Conservation (phyloP, 2,113 vertebrate genomes). For the Puma concolor region DNA sequence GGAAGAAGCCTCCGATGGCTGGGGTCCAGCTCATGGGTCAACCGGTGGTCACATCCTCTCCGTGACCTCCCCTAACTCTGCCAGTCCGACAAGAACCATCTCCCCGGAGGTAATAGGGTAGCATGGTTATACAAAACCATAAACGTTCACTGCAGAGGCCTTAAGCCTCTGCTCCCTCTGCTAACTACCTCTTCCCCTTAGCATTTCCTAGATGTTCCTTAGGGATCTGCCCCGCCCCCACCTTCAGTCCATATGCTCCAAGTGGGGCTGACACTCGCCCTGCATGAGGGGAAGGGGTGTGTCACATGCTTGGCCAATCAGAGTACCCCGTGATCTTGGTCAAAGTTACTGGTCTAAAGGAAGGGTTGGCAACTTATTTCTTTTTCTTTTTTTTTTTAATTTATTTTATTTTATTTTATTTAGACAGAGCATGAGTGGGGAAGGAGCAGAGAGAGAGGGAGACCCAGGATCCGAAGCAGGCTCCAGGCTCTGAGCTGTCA, state of each 20-base stretch:
- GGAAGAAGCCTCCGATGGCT: background rate
- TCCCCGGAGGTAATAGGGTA: background rate
- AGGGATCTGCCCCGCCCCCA: background rate
- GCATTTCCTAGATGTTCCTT: background rate
- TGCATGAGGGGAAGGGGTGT: background rate
- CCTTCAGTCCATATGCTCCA: background rate
- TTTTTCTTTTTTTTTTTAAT: too few relatives aligned
- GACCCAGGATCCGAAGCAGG: too few relatives aligned
- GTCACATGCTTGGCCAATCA: background rate
- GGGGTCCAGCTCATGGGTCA: background rate
- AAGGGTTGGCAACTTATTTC: background rate
- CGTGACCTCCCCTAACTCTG: background rate
- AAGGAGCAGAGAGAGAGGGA: too few relatives aligned
- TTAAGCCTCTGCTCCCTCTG: background rate
- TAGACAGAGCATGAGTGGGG: too few relatives aligned
- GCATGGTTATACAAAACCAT: background rate
- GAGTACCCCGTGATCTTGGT: background rate
- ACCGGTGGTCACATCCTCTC: background rate
- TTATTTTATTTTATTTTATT: too few relatives aligned
- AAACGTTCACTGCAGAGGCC: background rate
- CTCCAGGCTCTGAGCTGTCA: too few relatives aligned
- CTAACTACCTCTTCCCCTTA: background rate
- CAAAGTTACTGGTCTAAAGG: background rate
- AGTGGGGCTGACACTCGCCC: background rate
- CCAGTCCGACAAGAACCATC: background rate